A percentile compares a stretch with the other conserved stretches of the same genome.
These are phyloP conservation scores for Pheosia gnoma DNA, from an alignment of 2,888 invertebrate species.

Conservation along the genomic window DNA sequence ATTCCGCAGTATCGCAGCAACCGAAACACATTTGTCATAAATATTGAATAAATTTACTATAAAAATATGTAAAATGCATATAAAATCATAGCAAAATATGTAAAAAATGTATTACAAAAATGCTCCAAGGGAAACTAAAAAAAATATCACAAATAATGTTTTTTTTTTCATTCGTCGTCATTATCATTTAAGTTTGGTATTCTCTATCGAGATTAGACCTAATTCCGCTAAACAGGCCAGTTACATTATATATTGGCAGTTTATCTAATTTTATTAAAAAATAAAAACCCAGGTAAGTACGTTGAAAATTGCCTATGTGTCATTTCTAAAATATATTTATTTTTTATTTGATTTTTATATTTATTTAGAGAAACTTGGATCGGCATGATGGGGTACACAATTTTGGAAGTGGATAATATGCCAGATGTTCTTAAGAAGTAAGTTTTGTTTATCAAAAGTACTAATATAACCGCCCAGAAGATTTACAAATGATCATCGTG, in stretches of 20 bases:
- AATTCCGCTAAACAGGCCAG: not conserved
- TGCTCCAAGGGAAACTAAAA: too few species aligned
- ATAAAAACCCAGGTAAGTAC: not conserved
- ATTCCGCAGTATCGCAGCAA: slow-evolving; percentile 14
- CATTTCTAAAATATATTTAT: slow-evolving; percentile 11
- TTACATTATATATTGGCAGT: not conserved
- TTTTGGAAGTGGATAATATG: slow-evolving; percentile 54
- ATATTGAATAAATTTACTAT: not conserved
- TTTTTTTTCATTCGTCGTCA: not conserved
- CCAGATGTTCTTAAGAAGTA: slow-evolving; percentile 55
- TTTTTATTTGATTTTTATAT: slow-evolving; percentile 22
- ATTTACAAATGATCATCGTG: too few species aligned
- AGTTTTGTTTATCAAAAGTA: slow-evolving; percentile 20
- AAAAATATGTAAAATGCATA: slow-evolving; percentile 1
- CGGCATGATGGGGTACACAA: slow-evolving; percentile 50
- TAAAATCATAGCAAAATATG: not conserved
- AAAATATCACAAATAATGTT: not conserved
- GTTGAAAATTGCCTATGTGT: slow-evolving; percentile 18
- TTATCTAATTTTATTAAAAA: not conserved
- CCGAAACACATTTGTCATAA: slow-evolving; percentile 32
- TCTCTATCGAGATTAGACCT: too few species aligned
- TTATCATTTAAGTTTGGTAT: too few species aligned
- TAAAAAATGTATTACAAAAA: too few species aligned
- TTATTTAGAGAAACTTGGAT: slow-evolving; percentile 9
- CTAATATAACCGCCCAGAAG: too few species aligned